Evolutionary conservation across 2,797 vertebrate genomes (phyloP), one percentile per base, ranked within the genome.

Genomic region (Amazona finschi): DNA sequence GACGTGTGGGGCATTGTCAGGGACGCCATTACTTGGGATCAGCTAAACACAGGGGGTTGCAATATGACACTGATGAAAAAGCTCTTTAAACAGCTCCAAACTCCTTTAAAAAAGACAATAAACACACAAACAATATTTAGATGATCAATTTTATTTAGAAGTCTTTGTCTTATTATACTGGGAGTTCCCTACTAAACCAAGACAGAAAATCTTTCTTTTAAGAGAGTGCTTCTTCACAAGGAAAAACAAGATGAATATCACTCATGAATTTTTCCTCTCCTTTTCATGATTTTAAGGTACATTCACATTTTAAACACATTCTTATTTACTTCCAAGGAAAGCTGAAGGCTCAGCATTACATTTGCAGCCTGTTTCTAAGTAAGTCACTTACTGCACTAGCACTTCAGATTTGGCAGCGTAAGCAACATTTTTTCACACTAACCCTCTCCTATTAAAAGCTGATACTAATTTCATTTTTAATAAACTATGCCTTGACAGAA

Each of bases 391-490:
- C 47, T 62, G 8, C 7, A 49, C 28, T 79, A 76, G 53, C 77
- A 57, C 72, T 62, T 89, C 66, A 93, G 58, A 81, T 62, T 82
- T 92, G 24, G 28, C 6, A 8, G 18, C 36, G 7, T 73, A 91
- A 78, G 38, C 71, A 85, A 62, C 24, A 2, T 71, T 49, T 82
- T 72, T 90, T 79, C 86, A 89, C 36, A 61, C 60, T 46, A 74
- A 4, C 18, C 6, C 28, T 87, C 25, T 67, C n/a, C 22, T 67
- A 43, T 75, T 93, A 89, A 16, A 46, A 90, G 64, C 88, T 74
- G 47, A 89, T 74, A 70, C 67, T 62, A 96, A 95, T 91, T 61
- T 77, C 4, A 33, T 83, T 87, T 93, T 74, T 72, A 94, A 82
- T 70, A 91, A 91, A 62, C 14, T 47, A 8, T 46, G 33, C 43